These are phyloP conservation scores for Hippocampus kuda DNA, from an alignment of 2,797 vertebrate species.

Conservation along the genomic window DNA sequence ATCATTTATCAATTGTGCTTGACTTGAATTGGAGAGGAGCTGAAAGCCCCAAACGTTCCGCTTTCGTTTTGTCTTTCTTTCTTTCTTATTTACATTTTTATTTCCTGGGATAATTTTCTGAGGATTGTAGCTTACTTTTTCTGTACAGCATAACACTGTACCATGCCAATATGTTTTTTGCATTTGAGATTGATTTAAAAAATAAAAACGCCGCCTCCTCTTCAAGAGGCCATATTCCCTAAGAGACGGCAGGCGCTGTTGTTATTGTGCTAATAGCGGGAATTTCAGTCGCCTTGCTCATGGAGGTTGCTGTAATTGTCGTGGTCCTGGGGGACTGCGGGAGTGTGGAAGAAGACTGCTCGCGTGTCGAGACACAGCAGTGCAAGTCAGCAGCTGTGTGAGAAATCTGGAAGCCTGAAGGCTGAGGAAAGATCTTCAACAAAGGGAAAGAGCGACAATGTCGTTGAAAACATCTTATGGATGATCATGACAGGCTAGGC, in stretches of 20 bases:
- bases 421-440: slow-evolving; percentile 50
- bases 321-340: slow-evolving; percentile 10
- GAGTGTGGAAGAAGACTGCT: slow-evolving; percentile 11
- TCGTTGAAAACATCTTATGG: neutral
- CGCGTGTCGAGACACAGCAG: slow-evolving; percentile 13
- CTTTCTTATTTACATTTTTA: too few species aligned
- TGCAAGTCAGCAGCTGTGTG: slow-evolving; percentile 42
- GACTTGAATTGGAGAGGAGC: too few species aligned
- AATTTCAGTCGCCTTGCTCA: slow-evolving; percentile 8
- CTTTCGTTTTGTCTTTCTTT: too few species aligned
- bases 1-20: too few species aligned
- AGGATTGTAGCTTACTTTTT: too few species aligned
- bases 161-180: too few species aligned
- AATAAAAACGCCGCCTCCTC: neutral
- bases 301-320: neutral
- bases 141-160: too few species aligned
- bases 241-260: slow-evolving; percentile 1
- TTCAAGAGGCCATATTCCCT: neutral
- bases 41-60: too few species aligned
- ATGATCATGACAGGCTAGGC: neutral
- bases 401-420: slow-evolving; percentile 16
- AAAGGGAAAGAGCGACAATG: slow-evolving; percentile 1
- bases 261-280: slow-evolving; percentile 28
- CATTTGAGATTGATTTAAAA: too few species aligned
- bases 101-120: too few species aligned